phyloP scores from a whole-genome alignment of 2,797 vertebrate species.

The Artibeus lituratus region DNA sequence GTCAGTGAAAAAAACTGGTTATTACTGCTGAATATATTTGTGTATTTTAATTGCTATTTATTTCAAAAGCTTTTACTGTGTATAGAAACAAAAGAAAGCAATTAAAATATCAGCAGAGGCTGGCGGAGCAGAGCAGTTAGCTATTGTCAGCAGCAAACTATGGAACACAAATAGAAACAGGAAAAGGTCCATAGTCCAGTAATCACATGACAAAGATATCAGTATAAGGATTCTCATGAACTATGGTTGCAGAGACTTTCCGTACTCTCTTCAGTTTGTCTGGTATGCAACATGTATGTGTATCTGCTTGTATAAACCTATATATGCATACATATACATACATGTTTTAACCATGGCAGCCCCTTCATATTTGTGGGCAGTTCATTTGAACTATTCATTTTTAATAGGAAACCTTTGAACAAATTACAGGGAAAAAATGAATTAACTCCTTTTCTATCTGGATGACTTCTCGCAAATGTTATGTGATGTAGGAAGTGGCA shows the following conservation, averaged over 20 bases:
- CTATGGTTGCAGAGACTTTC: background rate
- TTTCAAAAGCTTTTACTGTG: slow-evolving; percentile 44
- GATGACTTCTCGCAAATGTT: background rate
- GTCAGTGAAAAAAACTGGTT: slow-evolving; percentile 6
- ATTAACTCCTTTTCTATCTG: background rate
- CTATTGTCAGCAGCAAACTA: slow-evolving; percentile 4
- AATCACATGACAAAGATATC: background rate
- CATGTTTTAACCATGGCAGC: background rate
- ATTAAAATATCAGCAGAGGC: slow-evolving; percentile 46
- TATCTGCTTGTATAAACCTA: background rate
- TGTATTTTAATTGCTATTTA: slow-evolving; percentile 67
- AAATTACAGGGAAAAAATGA: background rate
- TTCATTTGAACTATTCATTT: background rate
- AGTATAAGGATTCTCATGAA: background rate
- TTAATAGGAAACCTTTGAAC: background rate
- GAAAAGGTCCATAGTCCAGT: slow-evolving; percentile 5
- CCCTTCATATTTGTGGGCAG: background rate
- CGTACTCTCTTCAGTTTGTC: background rate
- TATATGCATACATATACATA: background rate
- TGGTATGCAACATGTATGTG: background rate
- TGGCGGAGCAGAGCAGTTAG: background rate
- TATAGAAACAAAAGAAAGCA: slow-evolving; percentile 56
- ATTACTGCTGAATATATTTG: slow-evolving; percentile 48
- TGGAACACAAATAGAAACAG: slow-evolving; percentile 7
- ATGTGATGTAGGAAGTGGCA: background rate